Conservation (phyloP, 2,888 invertebrate genomes). For the Dascillus cervinus region DNA sequence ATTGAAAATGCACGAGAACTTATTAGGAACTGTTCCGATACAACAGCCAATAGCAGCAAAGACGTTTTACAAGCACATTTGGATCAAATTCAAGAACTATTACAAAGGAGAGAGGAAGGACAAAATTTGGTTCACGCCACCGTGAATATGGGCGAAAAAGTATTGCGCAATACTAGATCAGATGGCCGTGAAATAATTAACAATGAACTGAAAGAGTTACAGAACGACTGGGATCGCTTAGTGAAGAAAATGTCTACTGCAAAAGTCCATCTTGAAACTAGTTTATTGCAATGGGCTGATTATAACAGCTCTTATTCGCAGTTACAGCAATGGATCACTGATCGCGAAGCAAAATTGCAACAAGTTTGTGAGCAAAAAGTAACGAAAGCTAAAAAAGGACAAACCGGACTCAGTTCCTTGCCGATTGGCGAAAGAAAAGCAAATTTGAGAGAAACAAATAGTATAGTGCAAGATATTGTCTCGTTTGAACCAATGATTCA, state of each 20-base stretch:
- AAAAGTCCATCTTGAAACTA: constrained; percentile 85
- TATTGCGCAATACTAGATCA: constrained; percentile 76
- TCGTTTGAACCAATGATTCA: constrained; percentile 97
- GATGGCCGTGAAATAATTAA: constrained; percentile 85
- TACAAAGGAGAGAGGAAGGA: constrained; percentile 77
- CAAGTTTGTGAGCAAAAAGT: constrained; percentile 83
- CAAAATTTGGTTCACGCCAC: constrained; percentile 81
- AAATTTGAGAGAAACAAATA: constrained; percentile 82
- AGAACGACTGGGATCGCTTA: constrained; percentile 86
- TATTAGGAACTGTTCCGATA: constrained; percentile 72
- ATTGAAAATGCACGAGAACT: constrained; percentile 79
- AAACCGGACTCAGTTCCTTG: constrained; percentile 68
- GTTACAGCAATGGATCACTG: constrained; percentile 89
- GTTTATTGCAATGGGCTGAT: constrained; percentile 90
- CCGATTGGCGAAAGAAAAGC: constrained; percentile 83
- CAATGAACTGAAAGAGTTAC: constrained; percentile 78
- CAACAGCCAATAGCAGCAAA: constrained; percentile 68
- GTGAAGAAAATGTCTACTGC: constrained; percentile 87
- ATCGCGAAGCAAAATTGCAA: constrained; percentile 85
- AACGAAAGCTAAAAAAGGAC: constrained; percentile 68
- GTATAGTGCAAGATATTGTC: constrained; percentile 93
- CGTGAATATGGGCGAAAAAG: constrained; percentile 85
- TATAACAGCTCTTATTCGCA: constrained; percentile 91
- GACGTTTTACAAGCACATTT: constrained; percentile 77
- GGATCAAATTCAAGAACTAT: constrained; percentile 69